These are phyloP conservation scores for Aramus guarauna DNA, from an alignment of 2,113 vertebrate genomes.

Conservation along the genomic window DNA sequence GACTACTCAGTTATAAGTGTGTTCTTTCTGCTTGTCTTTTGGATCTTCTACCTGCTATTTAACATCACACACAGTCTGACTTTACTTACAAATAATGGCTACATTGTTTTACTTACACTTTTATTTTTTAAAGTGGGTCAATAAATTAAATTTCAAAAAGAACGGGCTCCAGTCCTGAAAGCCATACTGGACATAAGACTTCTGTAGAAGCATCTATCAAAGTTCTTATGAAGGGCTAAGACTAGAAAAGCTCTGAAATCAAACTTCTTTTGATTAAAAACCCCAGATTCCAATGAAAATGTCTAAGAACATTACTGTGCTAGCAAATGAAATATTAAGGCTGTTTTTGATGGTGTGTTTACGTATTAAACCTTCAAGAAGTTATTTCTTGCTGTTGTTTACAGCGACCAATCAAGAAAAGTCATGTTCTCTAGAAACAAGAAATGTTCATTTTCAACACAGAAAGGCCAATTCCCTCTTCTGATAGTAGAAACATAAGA, in stretches of 20 bases:
- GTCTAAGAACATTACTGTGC: background rate
- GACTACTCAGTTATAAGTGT: background rate
- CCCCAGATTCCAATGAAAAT: background rate
- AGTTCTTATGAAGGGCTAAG: background rate
- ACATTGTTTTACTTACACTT: background rate
- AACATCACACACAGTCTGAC: background rate
- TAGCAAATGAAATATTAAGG: background rate
- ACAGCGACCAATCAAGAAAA: background rate
- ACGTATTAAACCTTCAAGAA: background rate
- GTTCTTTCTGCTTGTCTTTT: background rate
- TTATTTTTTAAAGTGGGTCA: background rate
- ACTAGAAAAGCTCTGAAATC: background rate
- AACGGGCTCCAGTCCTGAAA: background rate
- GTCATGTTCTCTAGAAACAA: background rate
- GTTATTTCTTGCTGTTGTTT: background rate
- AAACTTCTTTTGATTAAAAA: background rate
- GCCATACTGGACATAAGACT: background rate
- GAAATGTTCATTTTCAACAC: background rate
- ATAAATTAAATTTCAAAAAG: background rate
- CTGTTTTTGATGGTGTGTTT: background rate
- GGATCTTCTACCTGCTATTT: background rate
- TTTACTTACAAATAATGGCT: background rate
- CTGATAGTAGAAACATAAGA: background rate
- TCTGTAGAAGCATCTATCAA: background rate
- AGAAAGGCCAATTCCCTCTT: background rate